Evolutionary conservation across 2,888 invertebrate species (phyloP).

Genomic region (Nephrotoma flavescens): DNA sequence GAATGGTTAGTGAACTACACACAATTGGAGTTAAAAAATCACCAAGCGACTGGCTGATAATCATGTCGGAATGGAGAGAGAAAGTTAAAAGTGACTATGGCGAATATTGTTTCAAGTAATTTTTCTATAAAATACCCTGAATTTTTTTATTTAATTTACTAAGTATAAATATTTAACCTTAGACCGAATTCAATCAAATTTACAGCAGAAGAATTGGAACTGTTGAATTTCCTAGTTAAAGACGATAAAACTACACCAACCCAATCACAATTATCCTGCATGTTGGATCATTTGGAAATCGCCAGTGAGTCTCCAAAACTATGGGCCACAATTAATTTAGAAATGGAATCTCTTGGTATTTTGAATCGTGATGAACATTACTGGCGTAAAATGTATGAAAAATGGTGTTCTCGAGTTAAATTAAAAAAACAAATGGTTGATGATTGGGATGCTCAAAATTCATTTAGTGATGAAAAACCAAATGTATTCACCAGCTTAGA

Average conservation of each 20-base stretch:
- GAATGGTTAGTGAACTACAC: conserved; percentile 7
- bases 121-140: background rate
- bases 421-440: conserved; percentile 11
- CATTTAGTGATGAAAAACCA: background rate
- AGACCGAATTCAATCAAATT: conserved; percentile 5
- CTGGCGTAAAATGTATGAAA: conserved; percentile 13
- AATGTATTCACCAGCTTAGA: background rate
- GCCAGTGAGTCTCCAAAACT: conserved; percentile 9
- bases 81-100: background rate
- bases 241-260: conserved; percentile 9
- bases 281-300: conserved; percentile 13
- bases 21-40: conserved; percentile 2
- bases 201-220: conserved; percentile 10
- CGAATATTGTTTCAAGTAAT: background rate
- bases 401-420: conserved; percentile 11
- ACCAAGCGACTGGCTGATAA: conserved; percentile 5
- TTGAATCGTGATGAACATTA: conserved; percentile 5
- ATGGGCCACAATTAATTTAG: conserved; percentile 10
- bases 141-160: background rate
- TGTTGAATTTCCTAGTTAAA: conserved; percentile 9
- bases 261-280: conserved; percentile 10
- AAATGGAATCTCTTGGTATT: conserved; percentile 10
- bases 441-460: conserved; percentile 6
- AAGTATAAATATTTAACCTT: background rate
- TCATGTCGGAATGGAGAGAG: conserved; percentile 9